Percentiles rank a stretch among this genome's conserved stretches.
Evolutionary conservation across 2,888 invertebrate species (phyloP).

Genomic region (Parnassius smintheus): DNA sequence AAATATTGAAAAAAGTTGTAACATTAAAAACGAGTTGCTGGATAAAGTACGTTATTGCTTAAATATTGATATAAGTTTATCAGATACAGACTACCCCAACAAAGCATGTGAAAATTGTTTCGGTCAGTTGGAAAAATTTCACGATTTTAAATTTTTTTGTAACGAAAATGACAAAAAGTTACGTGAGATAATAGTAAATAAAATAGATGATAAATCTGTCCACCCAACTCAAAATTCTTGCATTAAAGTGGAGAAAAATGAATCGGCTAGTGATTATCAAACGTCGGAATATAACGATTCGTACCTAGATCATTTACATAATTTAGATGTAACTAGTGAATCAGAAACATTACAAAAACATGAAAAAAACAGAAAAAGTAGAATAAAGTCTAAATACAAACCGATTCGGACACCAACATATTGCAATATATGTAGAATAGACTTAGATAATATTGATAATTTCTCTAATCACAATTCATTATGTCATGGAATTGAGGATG

Average conservation of each 20-base stretch:
- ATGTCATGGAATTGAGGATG: slow-evolving; percentile 55
- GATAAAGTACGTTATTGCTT: slow-evolving; percentile 56
- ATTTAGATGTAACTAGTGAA: slow-evolving; percentile 32
- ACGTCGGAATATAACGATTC: slow-evolving; percentile 25
- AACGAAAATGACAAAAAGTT: slow-evolving; percentile 49
- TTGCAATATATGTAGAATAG: slow-evolving; percentile 57
- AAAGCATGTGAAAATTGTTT: slow-evolving; percentile 56
- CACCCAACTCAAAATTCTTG: slow-evolving; percentile 27
- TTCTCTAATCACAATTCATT: slow-evolving; percentile 51
- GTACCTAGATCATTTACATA: slow-evolving; percentile 29
- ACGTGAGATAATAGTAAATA: slow-evolving; percentile 38
- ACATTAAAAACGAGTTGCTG: slow-evolving; percentile 36
- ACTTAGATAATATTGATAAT: slow-evolving; percentile 44
- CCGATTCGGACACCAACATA: slow-evolving; percentile 47
- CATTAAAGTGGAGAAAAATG: slow-evolving; percentile 33
- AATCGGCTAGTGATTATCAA: slow-evolving; percentile 9
- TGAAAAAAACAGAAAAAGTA: slow-evolving; percentile 28
- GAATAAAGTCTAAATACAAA: slow-evolving; percentile 40
- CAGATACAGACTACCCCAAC: slow-evolving; percentile 41
- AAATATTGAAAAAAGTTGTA: slow-evolving; percentile 29
- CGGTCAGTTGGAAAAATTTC: slow-evolving; percentile 50
- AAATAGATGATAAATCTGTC: slow-evolving; percentile 25
- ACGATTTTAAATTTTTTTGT: slow-evolving; percentile 59
- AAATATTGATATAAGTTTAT: slow-evolving; percentile 52
- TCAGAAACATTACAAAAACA: slow-evolving; percentile 23